Evolutionary conservation across 2,113 vertebrate genomes (phyloP).

Genomic region (Tyrannus savana): DNA sequence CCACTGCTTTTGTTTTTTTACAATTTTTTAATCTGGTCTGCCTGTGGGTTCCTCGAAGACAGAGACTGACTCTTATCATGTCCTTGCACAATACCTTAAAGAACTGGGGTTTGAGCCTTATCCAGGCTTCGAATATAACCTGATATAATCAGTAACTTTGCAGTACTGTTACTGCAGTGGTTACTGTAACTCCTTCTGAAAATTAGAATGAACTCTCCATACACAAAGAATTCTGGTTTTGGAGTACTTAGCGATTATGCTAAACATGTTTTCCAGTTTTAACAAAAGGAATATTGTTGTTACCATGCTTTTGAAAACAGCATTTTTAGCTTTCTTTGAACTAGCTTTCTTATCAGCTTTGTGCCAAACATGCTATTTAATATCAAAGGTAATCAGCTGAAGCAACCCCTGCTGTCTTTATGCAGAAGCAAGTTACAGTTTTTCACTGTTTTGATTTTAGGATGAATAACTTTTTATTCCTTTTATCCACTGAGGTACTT

Average conservation of each 20-base stretch:
- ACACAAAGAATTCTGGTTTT: conserved; percentile 1
- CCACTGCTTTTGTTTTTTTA: neutral
- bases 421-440: neutral
- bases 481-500: conserved; percentile 36
- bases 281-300: conserved; percentile 58
- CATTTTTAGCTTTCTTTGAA: conserved; percentile 46
- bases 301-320: neutral
- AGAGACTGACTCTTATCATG: neutral
- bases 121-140: neutral
- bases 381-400: conserved; percentile 57
- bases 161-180: neutral
- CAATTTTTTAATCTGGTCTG: neutral
- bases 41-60: neutral
- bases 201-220: neutral
- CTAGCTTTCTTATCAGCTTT: conserved; percentile 33
- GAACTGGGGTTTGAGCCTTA: neutral
- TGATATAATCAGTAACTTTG: neutral
- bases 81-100: neutral
- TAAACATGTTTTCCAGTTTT: conserved; percentile 33
- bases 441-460: conserved; percentile 33
- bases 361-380: conserved; percentile 31
- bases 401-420: conserved; percentile 27
- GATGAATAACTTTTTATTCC: conserved; percentile 30
- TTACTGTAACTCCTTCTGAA: neutral
- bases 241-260: neutral